These are phyloP conservation scores for Drosophila carrolli DNA, from an alignment of 1,140 invertebrate species.

Conservation along the genomic window DNA sequence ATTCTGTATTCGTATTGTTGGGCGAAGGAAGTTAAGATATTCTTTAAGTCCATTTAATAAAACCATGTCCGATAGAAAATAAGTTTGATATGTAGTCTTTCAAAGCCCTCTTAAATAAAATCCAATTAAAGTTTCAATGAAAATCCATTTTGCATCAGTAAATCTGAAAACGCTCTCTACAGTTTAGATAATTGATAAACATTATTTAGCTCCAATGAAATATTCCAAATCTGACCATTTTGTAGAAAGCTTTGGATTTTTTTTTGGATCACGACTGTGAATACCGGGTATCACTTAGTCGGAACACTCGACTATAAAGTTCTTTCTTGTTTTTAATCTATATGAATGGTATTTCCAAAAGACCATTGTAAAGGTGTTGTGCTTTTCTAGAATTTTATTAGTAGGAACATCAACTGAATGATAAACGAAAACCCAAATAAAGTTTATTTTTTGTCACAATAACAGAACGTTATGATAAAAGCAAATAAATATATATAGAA, in stretches of 20 bases:
- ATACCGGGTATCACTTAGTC: conserved; percentile 21
- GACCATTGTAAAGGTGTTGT: conserved; percentile 84
- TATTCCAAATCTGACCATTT: not conserved
- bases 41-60: not conserved
- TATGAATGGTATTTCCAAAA: conserved; percentile 84
- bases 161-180: not conserved
- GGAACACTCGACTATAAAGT: conserved; percentile 14
- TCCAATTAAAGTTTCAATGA: not conserved
- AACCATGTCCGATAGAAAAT: not conserved
- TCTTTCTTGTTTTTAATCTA: conserved; percentile 65
- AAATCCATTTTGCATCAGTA: not conserved
- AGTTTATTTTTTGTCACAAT: conserved; percentile 81
- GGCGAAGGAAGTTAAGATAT: not conserved
- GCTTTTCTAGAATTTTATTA: conserved; percentile 84
- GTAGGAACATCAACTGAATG: conserved; percentile 63
- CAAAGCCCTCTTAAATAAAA: not conserved
- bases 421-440: conserved; percentile 48
- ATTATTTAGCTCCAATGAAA: not conserved
- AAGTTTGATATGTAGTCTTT: not conserved
- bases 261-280: not conserved
- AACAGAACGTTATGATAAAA: conserved; percentile 68
- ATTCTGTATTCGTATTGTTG: not conserved
- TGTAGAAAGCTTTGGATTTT: not conserved
- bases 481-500: conserved; percentile 49
- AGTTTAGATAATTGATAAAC: not conserved